Conservation (phyloP, 2,113 vertebrate genomes). For the Neogale vison region DNA sequence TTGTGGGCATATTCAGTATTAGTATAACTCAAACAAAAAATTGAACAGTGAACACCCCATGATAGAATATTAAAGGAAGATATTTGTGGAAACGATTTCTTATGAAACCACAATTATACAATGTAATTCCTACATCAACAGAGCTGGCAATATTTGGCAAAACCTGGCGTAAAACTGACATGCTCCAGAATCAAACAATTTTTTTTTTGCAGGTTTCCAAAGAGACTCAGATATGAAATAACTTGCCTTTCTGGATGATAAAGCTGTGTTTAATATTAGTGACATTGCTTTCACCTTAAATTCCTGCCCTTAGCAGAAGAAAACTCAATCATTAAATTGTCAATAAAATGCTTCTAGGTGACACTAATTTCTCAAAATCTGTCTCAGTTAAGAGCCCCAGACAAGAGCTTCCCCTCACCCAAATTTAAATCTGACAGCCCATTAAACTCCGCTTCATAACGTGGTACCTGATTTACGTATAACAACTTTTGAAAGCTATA, state of each 20-base stretch:
- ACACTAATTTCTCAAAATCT: conserved; percentile 54
- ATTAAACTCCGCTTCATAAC: conserved; percentile 40
- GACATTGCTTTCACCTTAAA: conserved; percentile 43
- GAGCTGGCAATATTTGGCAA: background rate
- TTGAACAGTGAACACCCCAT: background rate
- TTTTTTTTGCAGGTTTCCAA: background rate
- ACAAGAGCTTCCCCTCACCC: background rate
- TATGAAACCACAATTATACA: background rate
- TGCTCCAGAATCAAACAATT: background rate
- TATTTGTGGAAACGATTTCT: background rate
- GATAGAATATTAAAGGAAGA: background rate
- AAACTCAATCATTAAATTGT: conserved; percentile 57
- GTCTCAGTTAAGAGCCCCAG: conserved; percentile 17
- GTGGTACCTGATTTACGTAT: conserved; percentile 40
- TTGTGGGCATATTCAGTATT: background rate
- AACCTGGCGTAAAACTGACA: background rate
- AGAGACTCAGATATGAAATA: background rate
- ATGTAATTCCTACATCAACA: background rate
- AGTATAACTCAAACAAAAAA: background rate
- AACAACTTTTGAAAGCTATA: conserved; percentile 28
- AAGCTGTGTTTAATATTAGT: conserved; percentile 46
- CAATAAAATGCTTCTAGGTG: conserved; percentile 57
- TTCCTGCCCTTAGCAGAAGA: conserved; percentile 27
- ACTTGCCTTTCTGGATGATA: background rate
- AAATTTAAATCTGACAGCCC: conserved; percentile 3